Base-by-base conservation (phyloP, 2,888 invertebrate genomes). In the Eulithis prunata region DNA sequence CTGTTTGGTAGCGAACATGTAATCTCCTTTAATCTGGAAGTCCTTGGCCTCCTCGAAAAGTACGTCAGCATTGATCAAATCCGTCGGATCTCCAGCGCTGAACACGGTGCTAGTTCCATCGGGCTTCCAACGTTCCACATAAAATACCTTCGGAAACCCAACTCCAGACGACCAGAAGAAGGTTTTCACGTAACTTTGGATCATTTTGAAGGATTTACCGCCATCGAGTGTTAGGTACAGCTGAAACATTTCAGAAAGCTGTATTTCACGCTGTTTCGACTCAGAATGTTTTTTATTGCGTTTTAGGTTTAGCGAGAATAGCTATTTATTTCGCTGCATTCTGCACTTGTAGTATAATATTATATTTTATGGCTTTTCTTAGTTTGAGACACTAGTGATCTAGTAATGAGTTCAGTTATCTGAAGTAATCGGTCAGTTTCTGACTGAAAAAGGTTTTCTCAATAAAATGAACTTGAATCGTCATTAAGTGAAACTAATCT, bases 1-100 rank as follows among this genome's bases (percentile, higher is more conserved):
- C 81, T 95, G 95, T 80, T 95, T 95, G 0, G 97, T 96, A 0
- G 96, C 97, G 87, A 98, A 98, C 95, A 97, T 95, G 84, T 96
- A 98, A 77, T 97, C 96, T 13, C 96, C 97, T 80, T 95, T 96
- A 43, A 97, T 94, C 81, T 96, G 96, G 85, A 98, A 97, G 82
- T 98, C 97, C 78, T 96, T 95, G 1, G 97, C 96, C 73, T 96
- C 94, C 14, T 94, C 93, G 55, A 96, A 94, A 38, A 96, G 84
- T 1, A 93, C 87, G 57, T 88, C 84, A 7, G 92, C 93, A 82
- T 80, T 96, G 82, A 62, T 85, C 71, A 94, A 83, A 62, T 94
- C 93, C 0, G 83, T 83, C 0, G 94, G 93, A 36, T 88, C 93
- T 57, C 86, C 88, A 2, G 94, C 93, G 95, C 96, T 97, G 73